These are phyloP conservation scores for Tricholaema leucomelas DNA, from an alignment of 2,113 vertebrate genomes.

Conservation along the genomic window DNA sequence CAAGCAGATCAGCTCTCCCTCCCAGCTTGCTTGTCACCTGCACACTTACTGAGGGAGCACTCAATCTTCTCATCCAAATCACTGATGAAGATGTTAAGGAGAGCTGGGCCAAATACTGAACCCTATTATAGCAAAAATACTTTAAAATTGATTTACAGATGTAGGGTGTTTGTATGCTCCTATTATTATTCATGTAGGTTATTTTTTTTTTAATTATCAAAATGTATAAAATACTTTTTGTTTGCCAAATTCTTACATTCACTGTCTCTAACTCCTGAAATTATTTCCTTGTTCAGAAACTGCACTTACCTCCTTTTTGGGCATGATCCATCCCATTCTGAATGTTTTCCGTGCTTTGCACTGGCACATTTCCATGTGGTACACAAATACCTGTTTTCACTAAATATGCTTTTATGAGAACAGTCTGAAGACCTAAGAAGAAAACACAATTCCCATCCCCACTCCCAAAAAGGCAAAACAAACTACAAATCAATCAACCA, in stretches of 20 bases:
- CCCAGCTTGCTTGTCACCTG: too few relatives aligned
- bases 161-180: not conserved
- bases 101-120: too few relatives aligned
- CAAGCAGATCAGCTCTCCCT: too few relatives aligned
- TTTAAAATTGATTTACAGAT: not conserved
- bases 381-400: not conserved
- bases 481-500: not conserved
- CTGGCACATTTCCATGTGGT: not conserved
- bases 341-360: not conserved
- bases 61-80: too few relatives aligned
- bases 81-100: too few relatives aligned
- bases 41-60: too few relatives aligned
- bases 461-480: not conserved
- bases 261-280: not conserved
- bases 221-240: not conserved
- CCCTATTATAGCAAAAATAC: not conserved
- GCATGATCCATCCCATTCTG: not conserved
- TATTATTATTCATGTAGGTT: not conserved
- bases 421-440: not conserved
- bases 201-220: not conserved
- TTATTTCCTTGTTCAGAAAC: not conserved
- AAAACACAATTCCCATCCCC: not conserved
- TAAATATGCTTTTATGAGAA: not conserved
- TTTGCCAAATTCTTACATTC: not conserved
- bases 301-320: not conserved